Evolutionary conservation across 2,888 invertebrate genomes (phyloP).

Genomic region (Apomyelois bistriatella): DNA sequence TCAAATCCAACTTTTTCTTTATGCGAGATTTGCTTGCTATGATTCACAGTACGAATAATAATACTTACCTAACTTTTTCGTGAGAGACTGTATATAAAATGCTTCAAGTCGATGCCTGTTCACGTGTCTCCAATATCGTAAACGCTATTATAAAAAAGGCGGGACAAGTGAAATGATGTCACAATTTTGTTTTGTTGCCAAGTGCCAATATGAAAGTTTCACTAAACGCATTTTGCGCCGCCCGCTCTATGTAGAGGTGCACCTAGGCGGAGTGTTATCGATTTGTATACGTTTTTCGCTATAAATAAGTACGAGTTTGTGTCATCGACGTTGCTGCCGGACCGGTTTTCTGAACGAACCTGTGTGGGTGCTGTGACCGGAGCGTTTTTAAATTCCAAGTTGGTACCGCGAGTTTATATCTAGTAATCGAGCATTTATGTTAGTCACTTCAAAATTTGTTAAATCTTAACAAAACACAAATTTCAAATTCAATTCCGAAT

Average conservation of each 20-base stretch:
- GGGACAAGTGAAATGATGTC: conserved; percentile 31
- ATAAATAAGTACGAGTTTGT: conserved; percentile 74
- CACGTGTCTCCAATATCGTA: conserved; percentile 20
- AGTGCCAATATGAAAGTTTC: conserved; percentile 36
- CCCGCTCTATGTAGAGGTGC: conserved; percentile 38
- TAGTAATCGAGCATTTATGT: conserved; percentile 18
- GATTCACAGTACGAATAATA: conserved; percentile 73
- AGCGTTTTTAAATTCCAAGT: conserved; percentile 53
- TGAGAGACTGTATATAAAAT: conserved; percentile 33
- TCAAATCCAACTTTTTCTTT: conserved; percentile 42
- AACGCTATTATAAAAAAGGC: conserved; percentile 45
- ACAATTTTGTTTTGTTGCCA: conserved; percentile 28
- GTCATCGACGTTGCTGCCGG: conserved; percentile 53
- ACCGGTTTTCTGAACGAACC: conserved; percentile 65
- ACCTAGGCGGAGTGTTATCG: conserved; percentile 57
- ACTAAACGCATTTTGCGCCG: conserved; percentile 37
- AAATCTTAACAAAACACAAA: conserved; percentile 44
- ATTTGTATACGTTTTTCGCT: conserved; percentile 74
- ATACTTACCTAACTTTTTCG: conserved; percentile 44
- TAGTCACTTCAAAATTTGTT: conserved; percentile 27
- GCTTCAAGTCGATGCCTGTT: background rate
- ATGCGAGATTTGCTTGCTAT: conserved; percentile 58
- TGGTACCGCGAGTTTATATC: conserved; percentile 26
- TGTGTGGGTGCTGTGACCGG: conserved; percentile 56
- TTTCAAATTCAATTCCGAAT: no score